Percentiles rank a stretch among this genome's conserved stretches.
These are phyloP conservation scores for Pogonomyrmex barbatus DNA, from an alignment of 1,140 invertebrate genomes.

Conservation along the genomic window DNA sequence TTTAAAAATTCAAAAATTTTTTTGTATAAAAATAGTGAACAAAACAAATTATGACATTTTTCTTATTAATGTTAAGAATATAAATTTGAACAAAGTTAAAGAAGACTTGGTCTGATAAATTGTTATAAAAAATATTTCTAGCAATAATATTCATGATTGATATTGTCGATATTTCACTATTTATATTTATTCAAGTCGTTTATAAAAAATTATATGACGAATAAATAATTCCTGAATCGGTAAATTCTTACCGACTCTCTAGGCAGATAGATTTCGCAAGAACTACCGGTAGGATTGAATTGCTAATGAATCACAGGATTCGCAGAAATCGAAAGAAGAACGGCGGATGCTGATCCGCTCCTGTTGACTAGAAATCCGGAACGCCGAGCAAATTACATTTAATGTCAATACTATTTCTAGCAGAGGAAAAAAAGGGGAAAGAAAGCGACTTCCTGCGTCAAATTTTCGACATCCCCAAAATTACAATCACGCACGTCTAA, in stretches of 20 bases:
- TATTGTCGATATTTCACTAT: constrained; percentile 14
- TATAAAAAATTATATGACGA: constrained; percentile 1
- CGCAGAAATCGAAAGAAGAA: constrained; percentile 25
- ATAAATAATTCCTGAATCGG: constrained; percentile 33
- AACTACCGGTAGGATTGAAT: constrained; percentile 7
- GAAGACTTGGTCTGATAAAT: not conserved
- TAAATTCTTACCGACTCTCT: constrained; percentile 2
- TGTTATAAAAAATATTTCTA: not conserved
- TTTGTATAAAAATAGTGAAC: too few relatives aligned
- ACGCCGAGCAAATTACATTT: constrained; percentile 53
- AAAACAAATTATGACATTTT: not conserved
- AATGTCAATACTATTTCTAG: constrained; percentile 31
- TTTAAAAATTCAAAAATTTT: too few relatives aligned
- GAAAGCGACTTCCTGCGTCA: constrained; percentile 38
- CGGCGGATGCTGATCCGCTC: not conserved
- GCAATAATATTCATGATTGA: not conserved
- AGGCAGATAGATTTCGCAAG: not conserved
- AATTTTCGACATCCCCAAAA: constrained; percentile 42
- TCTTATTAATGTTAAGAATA: constrained; percentile 6
- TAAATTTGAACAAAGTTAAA: not conserved
- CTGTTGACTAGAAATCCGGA: not conserved
- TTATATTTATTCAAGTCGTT: not conserved
- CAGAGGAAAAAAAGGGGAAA: not conserved
- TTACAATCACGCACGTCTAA: constrained; percentile 62
- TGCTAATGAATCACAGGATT: constrained; percentile 28